These are phyloP conservation scores for Poeciliopsis occidentalis DNA, from an alignment of 2,113 vertebrate genomes.

Conservation along the genomic window DNA sequence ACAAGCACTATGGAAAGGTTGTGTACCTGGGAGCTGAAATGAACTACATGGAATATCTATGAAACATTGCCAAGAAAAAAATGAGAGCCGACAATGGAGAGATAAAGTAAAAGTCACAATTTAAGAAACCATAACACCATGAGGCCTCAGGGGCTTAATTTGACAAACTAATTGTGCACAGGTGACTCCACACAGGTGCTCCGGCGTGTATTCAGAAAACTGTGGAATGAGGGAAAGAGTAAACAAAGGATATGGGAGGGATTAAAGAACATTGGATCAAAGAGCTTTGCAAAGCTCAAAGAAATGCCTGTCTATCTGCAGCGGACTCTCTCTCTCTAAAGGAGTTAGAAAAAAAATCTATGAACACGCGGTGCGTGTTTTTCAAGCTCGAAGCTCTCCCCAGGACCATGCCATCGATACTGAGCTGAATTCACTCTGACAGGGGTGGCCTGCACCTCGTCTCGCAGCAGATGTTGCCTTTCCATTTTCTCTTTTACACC, in stretches of 20 bases:
- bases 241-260: constrained; percentile 8
- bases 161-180: constrained; percentile 43
- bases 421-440: constrained; percentile 58
- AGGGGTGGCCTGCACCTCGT: constrained; percentile 46
- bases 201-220: constrained; percentile 3
- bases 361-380: constrained; percentile 48
- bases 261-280: constrained; percentile 26
- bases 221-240: constrained; percentile 15
- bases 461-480: constrained; percentile 53
- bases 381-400: constrained; percentile 41
- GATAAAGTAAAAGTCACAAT: too few species aligned
- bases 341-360: neutral
- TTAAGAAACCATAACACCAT: too few species aligned
- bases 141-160: constrained; percentile 28
- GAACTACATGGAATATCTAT: too few species aligned
- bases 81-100: too few species aligned
- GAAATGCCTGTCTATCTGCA: constrained; percentile 59
- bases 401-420: constrained; percentile 34
- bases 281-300: constrained; percentile 34
- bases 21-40: too few species aligned
- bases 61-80: too few species aligned
- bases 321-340: constrained; percentile 10
- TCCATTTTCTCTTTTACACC: constrained; percentile 47
- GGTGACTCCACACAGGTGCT: constrained; percentile 62
- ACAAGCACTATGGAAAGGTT: too few species aligned